These are phyloP conservation scores for Lepus europaeus DNA, from an alignment of 2,113 vertebrate species.

Conservation along the genomic window DNA sequence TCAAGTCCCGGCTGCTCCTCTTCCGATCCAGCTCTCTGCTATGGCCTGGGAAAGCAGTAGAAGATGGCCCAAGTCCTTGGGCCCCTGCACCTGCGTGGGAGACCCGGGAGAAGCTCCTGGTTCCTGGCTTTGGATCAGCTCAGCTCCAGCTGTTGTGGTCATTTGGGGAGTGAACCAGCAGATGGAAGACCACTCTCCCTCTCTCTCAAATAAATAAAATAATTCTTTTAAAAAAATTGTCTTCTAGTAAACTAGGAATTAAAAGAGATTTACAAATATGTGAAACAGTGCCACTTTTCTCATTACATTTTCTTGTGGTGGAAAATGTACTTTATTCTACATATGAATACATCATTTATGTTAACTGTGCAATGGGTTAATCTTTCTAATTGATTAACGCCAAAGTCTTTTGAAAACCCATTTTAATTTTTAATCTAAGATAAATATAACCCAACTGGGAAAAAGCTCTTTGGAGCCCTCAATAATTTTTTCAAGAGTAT, in stretches of 20 bases:
- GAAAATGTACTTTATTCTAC: neutral
- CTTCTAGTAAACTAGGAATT: constrained; percentile 26
- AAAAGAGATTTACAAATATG: constrained; percentile 27
- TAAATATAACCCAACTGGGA: neutral
- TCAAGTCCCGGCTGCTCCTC: too few species aligned
- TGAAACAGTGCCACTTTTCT: neutral
- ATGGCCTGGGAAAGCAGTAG: too few species aligned
- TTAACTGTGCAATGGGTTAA: neutral
- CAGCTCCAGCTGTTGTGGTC: too few species aligned
- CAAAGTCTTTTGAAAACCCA: neutral
- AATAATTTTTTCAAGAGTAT: neutral
- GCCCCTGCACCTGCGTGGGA: too few species aligned
- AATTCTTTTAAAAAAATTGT: too few species aligned
- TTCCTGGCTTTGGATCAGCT: too few species aligned
- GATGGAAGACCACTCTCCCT: too few species aligned
- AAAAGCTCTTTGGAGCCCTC: neutral
- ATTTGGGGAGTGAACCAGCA: too few species aligned
- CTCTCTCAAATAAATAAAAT: too few species aligned
- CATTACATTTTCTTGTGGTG: neutral
- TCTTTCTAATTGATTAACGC: neutral
- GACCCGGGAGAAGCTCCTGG: too few species aligned
- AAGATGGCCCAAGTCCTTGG: too few species aligned
- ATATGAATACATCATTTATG: constrained; percentile 19
- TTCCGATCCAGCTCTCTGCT: too few species aligned
- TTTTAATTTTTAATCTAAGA: constrained; percentile 40